phyloP scores from a whole-genome alignment of 2,113 vertebrate genomes.

The Reinhardtius hippoglossoides region DNA sequence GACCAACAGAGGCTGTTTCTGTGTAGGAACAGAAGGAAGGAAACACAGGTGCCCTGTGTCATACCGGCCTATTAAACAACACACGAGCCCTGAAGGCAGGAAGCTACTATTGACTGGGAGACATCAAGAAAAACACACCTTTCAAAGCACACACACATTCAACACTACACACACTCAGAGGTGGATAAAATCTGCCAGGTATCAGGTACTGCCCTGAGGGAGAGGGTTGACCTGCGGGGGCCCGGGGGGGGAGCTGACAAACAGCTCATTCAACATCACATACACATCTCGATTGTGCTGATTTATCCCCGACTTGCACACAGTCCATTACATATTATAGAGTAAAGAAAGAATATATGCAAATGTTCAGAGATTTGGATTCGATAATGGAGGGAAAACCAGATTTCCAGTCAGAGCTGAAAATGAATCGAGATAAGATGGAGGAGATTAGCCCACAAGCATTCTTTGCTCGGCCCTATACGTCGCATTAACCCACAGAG shows the following conservation, averaged over 20 bases:
- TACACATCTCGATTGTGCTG: constrained; percentile 5
- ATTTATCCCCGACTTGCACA: background rate
- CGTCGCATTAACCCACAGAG: constrained; percentile 29
- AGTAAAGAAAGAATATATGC: background rate
- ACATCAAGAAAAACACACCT: constrained; percentile 83
- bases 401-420: background rate
- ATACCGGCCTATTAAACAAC: constrained; percentile 75
- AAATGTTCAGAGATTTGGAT: background rate
- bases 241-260: constrained; percentile 38
- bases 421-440: constrained; percentile 57
- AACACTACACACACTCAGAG: constrained; percentile 55
- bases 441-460: constrained; percentile 37
- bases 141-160: constrained; percentile 70
- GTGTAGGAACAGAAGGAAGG: constrained; percentile 44
- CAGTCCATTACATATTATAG: constrained; percentile 31
- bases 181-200: constrained; percentile 80
- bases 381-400: background rate
- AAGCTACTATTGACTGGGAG: constrained; percentile 81
- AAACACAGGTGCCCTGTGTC: constrained; percentile 81
- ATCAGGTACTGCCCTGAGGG: constrained; percentile 82
- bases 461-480: constrained; percentile 29
- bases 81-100: constrained; percentile 78
- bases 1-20: constrained; percentile 74
- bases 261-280: constrained; percentile 51
- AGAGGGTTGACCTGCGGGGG: constrained; percentile 73